Evolutionary conservation across 2,113 vertebrate genomes (phyloP).

Genomic region (Laticauda laticaudata): DNA sequence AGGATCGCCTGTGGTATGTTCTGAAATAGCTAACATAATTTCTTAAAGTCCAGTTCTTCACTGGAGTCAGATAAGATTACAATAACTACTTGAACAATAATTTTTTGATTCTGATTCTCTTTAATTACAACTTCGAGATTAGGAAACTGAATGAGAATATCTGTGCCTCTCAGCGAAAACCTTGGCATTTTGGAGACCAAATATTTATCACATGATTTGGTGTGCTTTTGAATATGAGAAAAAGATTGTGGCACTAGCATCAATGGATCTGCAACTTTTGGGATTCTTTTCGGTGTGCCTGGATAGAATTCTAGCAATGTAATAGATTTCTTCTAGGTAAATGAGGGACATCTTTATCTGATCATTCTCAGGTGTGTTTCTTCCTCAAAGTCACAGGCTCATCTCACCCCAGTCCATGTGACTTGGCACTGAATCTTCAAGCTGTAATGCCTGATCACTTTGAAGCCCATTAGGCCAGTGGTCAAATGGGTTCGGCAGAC

Average conservation of each 20-base stretch:
- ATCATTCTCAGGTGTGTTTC: not conserved
- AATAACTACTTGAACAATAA: not conserved
- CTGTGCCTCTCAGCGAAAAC: not conserved
- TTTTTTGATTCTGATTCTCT: not conserved
- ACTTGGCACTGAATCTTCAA: not conserved
- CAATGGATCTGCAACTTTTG: not conserved
- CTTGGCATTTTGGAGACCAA: not conserved
- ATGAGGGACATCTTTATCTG: not conserved
- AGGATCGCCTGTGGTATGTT: not conserved
- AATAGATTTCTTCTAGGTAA: not conserved
- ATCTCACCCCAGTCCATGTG: not conserved
- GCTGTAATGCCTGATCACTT: not conserved
- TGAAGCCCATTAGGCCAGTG: not conserved
- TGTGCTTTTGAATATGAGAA: not conserved
- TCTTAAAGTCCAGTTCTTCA: not conserved
- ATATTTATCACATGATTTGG: not conserved
- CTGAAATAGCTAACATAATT: not conserved
- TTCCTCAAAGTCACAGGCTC: not conserved
- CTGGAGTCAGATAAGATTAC: not conserved
- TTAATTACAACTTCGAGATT: not conserved
- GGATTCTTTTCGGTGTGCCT: not conserved
- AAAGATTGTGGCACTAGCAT: not conserved
- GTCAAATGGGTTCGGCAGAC: not conserved
- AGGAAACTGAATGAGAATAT: not conserved
- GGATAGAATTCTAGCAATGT: not conserved